Evolutionary conservation across 2,113 vertebrate genomes (phyloP), one percentile per base, ranked within the genome.

Genomic region (Ifrita kowaldi): DNA sequence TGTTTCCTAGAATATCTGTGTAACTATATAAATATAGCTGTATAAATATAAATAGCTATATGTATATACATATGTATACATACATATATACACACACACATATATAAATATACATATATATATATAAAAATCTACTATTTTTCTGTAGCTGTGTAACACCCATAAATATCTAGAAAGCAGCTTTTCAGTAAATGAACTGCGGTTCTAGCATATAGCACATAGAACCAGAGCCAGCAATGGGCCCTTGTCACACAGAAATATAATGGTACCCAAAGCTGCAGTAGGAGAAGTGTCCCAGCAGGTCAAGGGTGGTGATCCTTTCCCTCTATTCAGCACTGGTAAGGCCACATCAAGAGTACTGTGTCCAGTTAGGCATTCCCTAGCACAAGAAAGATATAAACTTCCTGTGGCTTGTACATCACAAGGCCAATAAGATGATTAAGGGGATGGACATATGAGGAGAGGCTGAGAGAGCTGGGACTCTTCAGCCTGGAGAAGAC

Each of bases 371-470:
- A 21, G 57, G 42, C 30, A 24, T 6, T 49, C 35, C 13, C 24
- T 35, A 85, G 52, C 14, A 33, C 33, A 33, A n/a, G 22, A 53
- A 21, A 53, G 17, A 9, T 22, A 14, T 1, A 53, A 27, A 24
- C 20, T 49, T 24, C 16, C 13, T 49, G 26, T 2, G 4, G 21
- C 42, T 76, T 41, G 24, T 50, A 32, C 16, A 21, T n/a, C 26
- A 42, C 44, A 32, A 50, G 20, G 16, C 10, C 11, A 28, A 6
- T 28, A 33, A 23, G 4, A 52, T 17, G 3, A 59, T 13, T 28
- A 16, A 59, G 7, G 13, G 3, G 16, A 13, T 42, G n/a, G 11
- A 22, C 6, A 16, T 4, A 10, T 0, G 6, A 46, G 11, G 26
- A 18, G 33, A 87, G 21, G 9, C 7, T 76, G 46, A 79, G 44